Base-by-base conservation (phyloP, 2,888 invertebrate genomes). In the Hesperia comma region DNA sequence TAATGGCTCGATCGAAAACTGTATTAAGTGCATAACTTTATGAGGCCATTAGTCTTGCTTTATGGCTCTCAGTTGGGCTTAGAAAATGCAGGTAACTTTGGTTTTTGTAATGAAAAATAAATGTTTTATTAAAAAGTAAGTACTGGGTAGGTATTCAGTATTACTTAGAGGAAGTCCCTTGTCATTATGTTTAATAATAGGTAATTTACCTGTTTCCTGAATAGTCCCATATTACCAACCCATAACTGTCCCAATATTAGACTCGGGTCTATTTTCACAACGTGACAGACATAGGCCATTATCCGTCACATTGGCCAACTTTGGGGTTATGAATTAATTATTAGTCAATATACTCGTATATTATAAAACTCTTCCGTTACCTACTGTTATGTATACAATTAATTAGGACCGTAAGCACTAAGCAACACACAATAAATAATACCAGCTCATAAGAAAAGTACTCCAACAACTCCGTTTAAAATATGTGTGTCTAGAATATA, bases 11-110 rank as follows among this genome's bases (percentile, higher is more conserved):
- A 54, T 54, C 15, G 32, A 33, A 54, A 33, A 54, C 33, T 54
- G 15, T 54, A 54, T 26, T 51, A 54, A 54, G 54, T 54, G 54
- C 54, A 54, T 54, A 54, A 54, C 17, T 54, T 54, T 54, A 54
- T 33, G n/a, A 33, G 32, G 10, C 32, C 33, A 54, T 51, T 54
- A 54, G 15, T 54, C 33, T 54, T 10, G 10, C 33, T 54, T 54
- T 54, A 54, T 54, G 7, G 17, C 8, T 54, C 33, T 54, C 54
- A 32, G 17, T 15, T 17, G 32, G n/a, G 54, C 51, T 51, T 21
- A 21, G 51, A 51, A 26, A 51, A 51, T 51, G 51, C 14, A 51
- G 51, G 51, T 51, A 51, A 51, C 51, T 51, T 51, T 5, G 21
- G 21, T 19, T 51, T 49, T 17, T 46, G 7, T 46, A 46, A 15